Evolutionary conservation across 2,113 vertebrate genomes (phyloP), one percentile per base, ranked within the genome.

Genomic region (Pangasianodon hypophthalmus): DNA sequence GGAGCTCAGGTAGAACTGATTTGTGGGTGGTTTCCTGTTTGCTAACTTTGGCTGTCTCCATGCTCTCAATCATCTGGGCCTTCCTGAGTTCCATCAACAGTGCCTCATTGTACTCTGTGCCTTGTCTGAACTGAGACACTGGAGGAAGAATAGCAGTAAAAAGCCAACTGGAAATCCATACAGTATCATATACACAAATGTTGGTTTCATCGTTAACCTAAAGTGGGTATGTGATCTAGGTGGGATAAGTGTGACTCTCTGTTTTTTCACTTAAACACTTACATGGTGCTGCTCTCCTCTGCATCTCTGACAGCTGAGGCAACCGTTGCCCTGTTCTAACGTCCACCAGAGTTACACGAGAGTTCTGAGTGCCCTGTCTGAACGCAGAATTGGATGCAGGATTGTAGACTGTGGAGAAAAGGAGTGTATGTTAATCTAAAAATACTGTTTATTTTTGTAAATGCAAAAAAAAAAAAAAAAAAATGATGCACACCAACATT

Each of bases 1-100:
- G 67, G 32, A 89, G 21, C 75, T 86, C 75, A 44, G 75, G 75
- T 6, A 29, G 75, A 29, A 0, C 56, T 14, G 41, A 32, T 16
- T 79, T 56, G 54, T 80, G 26, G 67, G 50, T 85, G 64, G 58
- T 4, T 75, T 90, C 52, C 60, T 21, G 73, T 80, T 62, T 41
- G 86, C 80, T 73, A 89, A 86, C 41, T n/a, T 64, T 50, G 24
- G 2, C 10, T n/a, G 18, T 48, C 41, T 79, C 62, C 87, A 81
- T 44, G 24, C 3, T 41, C 52, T 37, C 69, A 10, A 26, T 50
- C 18, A 52, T 48, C 29, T 48, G 60, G 18, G 4, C 85, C 87
- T 92, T 90, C 6, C 89, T 92, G 0, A 91, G 92, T n/a, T 85
- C 73, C 1, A 41, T 77, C 56, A 87, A 91, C 26, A 86, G 79